Conservation (phyloP, 2,113 vertebrate species). For the Condylura cristata region DNA sequence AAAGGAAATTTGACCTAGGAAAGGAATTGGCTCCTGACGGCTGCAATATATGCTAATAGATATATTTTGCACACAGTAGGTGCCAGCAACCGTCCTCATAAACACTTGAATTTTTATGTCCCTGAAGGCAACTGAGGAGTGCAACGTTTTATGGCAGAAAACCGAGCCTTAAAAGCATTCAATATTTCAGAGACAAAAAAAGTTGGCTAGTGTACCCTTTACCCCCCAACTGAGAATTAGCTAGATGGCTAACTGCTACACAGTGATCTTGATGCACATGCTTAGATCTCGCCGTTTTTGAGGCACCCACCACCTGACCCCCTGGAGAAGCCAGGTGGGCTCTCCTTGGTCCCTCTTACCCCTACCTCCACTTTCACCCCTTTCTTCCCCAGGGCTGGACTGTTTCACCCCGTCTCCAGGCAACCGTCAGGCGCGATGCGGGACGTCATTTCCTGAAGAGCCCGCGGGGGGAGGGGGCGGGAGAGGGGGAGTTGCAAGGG, state of each 20-base stretch:
- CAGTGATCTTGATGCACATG: not conserved
- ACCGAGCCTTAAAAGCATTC: not conserved
- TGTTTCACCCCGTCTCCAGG: conserved; percentile 85
- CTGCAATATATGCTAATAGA: not conserved
- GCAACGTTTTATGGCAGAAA: not conserved
- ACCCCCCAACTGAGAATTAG: conserved; percentile 1
- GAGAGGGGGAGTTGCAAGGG: conserved; percentile 44
- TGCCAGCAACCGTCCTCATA: not conserved
- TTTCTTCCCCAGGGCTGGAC: conserved; percentile 54
- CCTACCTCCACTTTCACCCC: conserved; percentile 43
- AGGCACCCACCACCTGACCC: not conserved
- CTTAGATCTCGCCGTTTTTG: not conserved
- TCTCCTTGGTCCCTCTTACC: not conserved
- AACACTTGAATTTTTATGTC: not conserved
- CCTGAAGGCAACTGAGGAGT: not conserved
- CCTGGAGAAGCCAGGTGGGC: not conserved
- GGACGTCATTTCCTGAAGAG: conserved; percentile 86
- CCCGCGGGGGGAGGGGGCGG: conserved; percentile 21
- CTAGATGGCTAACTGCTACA: not conserved
- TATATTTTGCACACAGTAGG: not conserved
- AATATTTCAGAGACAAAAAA: conserved; percentile 44
- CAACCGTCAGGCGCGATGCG: conserved; percentile 78
- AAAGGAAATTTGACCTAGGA: not conserved
- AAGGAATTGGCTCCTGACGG: not conserved
- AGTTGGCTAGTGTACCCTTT: conserved; percentile 5